Conservation (phyloP, 2,113 vertebrate species). For the Pseudorectes ferrugineus region DNA sequence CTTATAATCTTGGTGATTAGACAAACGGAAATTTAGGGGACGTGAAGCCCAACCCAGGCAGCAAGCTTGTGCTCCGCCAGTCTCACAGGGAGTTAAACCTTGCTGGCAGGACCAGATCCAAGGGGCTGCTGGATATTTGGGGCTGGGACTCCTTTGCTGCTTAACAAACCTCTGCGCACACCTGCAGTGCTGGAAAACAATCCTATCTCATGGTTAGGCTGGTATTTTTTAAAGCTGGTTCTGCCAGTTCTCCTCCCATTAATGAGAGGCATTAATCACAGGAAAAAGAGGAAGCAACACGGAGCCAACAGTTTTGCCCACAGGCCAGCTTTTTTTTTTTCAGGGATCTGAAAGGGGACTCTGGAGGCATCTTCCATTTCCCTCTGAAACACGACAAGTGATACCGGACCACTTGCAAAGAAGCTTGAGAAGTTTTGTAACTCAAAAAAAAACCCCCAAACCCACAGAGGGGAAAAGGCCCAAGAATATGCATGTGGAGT, state of each 20-base stretch:
- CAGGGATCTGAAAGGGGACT: rapidly evolving
- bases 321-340: not conserved
- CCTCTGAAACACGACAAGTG: not conserved
- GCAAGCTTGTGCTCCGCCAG: rapidly evolving
- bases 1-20: not conserved
- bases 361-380: not conserved
- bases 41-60: not conserved
- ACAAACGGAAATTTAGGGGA: not conserved
- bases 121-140: not conserved
- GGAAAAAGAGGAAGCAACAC: not conserved
- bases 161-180: not conserved
- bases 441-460: not conserved
- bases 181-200: not conserved
- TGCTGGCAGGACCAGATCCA: rapidly evolving
- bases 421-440: not conserved
- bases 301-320: not conserved
- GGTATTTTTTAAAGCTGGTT: not conserved
- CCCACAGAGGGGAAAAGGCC: not conserved
- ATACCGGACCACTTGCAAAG: not conserved
- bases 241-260: not conserved
- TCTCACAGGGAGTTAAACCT: not conserved
- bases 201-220: not conserved
- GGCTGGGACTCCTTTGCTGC: not conserved
- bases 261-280: not conserved
- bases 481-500: not conserved